A percentile compares a stretch with the other conserved stretches of the same genome.
phyloP scores from a whole-genome alignment of 2,113 vertebrate genomes.

The Xiphophorus hellerii region DNA sequence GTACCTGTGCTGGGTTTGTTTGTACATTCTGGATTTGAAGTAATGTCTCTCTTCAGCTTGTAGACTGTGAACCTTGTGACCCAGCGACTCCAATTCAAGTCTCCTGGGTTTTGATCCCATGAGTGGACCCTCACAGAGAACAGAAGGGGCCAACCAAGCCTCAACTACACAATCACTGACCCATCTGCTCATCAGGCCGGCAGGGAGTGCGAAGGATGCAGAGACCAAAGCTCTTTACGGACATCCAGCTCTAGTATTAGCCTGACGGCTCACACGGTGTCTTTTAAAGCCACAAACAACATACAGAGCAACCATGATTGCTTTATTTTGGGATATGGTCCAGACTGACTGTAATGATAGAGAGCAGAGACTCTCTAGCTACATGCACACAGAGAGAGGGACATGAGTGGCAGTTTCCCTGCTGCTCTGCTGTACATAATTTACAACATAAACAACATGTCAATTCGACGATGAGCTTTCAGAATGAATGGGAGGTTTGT shows the following conservation, averaged over 20 bases:
- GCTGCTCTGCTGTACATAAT: constrained; percentile 39
- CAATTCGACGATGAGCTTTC: constrained; percentile 38
- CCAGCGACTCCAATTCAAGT: constrained; percentile 45
- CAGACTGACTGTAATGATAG: constrained; percentile 20
- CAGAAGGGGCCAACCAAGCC: constrained; percentile 72
- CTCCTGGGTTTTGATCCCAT: constrained; percentile 61
- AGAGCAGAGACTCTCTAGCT: constrained; percentile 19
- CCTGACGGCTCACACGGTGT: constrained; percentile 40
- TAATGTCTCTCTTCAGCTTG: constrained; percentile 54
- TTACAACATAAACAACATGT: constrained; percentile 48
- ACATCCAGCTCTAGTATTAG: constrained; percentile 48
- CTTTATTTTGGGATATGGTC: constrained; percentile 47
- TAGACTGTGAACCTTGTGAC: constrained; percentile 50
- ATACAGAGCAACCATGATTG: constrained; percentile 27
- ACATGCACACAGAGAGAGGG: constrained; percentile 14
- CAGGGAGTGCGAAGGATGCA: constrained; percentile 34
- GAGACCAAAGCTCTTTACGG: constrained; percentile 57
- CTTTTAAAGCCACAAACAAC: constrained; percentile 44
- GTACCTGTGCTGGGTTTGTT: background rate
- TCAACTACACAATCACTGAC: constrained; percentile 53
- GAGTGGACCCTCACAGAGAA: constrained; percentile 56
- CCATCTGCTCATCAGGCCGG: constrained; percentile 68
- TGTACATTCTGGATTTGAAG: constrained; percentile 3
- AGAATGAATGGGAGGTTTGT: constrained; percentile 14
- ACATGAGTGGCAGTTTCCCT: constrained; percentile 21